Percentiles rank a stretch among this genome's conserved stretches.
Evolutionary conservation across 1,140 invertebrate genomes (phyloP).

Genomic region (Lepidurus packardi): DNA sequence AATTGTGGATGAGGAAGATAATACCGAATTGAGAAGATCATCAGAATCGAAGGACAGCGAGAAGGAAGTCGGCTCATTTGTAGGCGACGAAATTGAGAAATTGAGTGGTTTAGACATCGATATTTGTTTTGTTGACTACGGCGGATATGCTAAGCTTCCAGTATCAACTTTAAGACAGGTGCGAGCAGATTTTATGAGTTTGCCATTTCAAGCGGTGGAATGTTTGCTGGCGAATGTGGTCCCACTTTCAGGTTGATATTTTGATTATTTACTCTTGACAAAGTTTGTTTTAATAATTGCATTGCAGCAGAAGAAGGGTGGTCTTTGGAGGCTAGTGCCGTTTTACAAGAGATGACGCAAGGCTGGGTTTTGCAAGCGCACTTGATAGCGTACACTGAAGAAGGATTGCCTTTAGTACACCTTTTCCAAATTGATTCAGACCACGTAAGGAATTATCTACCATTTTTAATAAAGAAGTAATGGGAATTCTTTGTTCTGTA

Average conservation of each 20-base stretch:
- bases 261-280: conserved; percentile 33
- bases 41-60: background rate
- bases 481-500: conserved; percentile 43
- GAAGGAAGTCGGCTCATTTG: background rate
- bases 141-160: conserved; percentile 76
- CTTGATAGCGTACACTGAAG: conserved; percentile 71
- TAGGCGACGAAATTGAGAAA: conserved; percentile 46
- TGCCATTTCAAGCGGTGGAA: conserved; percentile 95
- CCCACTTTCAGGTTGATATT: conserved; percentile 60
- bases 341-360: conserved; percentile 68
- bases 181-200: conserved; percentile 78
- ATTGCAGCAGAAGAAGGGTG: conserved; percentile 48
- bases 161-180: conserved; percentile 73
- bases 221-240: conserved; percentile 82
- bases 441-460: conserved; percentile 52
- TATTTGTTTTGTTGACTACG: conserved; percentile 87
- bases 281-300: conserved; percentile 37
- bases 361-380: conserved; percentile 78
- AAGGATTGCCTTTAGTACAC: conserved; percentile 67
- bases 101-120: conserved; percentile 54
- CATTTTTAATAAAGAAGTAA: too few species aligned
- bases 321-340: conserved; percentile 64
- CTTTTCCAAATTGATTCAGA: conserved; percentile 64
- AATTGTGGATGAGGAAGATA: conserved; percentile 1
- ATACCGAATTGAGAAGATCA: background rate